phyloP scores from a whole-genome alignment of 2,888 invertebrate species.

The Urechis unicinctus region DNA sequence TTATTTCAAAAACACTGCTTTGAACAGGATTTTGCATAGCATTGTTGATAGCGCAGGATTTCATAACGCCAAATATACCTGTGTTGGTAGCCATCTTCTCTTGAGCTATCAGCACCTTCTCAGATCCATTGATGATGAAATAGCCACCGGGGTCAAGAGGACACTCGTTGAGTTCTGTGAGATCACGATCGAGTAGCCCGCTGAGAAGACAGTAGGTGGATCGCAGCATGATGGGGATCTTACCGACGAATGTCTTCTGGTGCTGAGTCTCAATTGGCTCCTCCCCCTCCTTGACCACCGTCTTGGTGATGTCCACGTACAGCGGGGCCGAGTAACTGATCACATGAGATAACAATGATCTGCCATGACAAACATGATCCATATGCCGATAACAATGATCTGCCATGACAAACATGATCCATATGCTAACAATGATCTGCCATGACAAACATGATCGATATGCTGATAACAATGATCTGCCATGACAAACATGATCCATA shows the following conservation, averaged over 20 bases:
- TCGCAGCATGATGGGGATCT: constrained; percentile 98
- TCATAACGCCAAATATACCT: too few relatives aligned
- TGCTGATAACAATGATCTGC: too few relatives aligned
- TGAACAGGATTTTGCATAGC: too few relatives aligned
- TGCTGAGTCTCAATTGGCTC: constrained; percentile 74
- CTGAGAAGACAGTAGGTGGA: constrained; percentile 94
- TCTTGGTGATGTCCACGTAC: constrained; percentile 98
- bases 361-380: too few relatives aligned
- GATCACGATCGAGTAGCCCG: constrained; percentile 88
- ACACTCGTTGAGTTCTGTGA: constrained; percentile 98
- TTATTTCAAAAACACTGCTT: too few relatives aligned
- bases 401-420: too few relatives aligned
- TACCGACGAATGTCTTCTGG: constrained; percentile 69
- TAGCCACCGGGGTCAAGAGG: constrained; percentile 99
- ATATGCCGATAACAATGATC: too few relatives aligned
- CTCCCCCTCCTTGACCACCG: constrained; percentile 76
- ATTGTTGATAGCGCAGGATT: too few relatives aligned
- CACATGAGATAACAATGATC: constrained; percentile 1
- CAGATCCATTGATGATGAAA: constrained; percentile 98
- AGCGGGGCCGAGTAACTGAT: constrained; percentile 86
- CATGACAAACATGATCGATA: too few relatives aligned
- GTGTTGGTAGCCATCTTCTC: constrained; percentile 99
- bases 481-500: too few relatives aligned
- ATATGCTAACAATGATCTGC: too few relatives aligned
- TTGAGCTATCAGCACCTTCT: constrained; percentile 96